Conservation (phyloP, 1,140 invertebrate genomes). For the Diabrotica undecimpunctata region DNA sequence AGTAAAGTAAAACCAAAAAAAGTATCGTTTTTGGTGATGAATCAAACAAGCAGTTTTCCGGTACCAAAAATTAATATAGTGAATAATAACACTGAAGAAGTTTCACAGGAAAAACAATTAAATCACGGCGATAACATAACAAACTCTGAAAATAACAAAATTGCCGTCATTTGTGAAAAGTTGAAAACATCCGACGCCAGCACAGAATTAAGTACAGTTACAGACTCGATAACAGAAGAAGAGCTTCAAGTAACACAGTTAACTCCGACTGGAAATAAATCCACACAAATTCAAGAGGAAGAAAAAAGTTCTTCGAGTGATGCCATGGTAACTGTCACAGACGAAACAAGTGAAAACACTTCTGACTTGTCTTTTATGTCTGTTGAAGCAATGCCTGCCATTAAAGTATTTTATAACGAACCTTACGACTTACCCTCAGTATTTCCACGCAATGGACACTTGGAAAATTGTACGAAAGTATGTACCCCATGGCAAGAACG, state of each 20-base stretch:
- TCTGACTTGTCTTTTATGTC: not conserved
- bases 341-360: no score
- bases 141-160: not conserved
- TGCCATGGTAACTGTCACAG: no score
- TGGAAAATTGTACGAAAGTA: not conserved
- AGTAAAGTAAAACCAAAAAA: slow-evolving; percentile 15
- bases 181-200: not conserved
- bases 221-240: no score
- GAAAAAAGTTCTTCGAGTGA: no score
- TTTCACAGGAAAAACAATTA: not conserved
- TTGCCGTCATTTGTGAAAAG: not conserved
- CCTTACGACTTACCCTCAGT: slow-evolving; percentile 4
- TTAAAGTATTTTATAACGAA: slow-evolving; percentile 12
- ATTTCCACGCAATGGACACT: not conserved
- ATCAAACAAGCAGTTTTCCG: not conserved
- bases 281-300: no score
- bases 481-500: slow-evolving; percentile 1
- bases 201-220: not conserved
- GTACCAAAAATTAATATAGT: no score
- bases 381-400: not conserved
- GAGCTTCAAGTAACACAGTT: no score
- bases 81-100: no score
- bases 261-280: no score
- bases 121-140: not conserved
- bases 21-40: slow-evolving; percentile 13